These are phyloP conservation scores for Microchrysa polita DNA, from an alignment of 2,888 invertebrate species.

Conservation along the genomic window DNA sequence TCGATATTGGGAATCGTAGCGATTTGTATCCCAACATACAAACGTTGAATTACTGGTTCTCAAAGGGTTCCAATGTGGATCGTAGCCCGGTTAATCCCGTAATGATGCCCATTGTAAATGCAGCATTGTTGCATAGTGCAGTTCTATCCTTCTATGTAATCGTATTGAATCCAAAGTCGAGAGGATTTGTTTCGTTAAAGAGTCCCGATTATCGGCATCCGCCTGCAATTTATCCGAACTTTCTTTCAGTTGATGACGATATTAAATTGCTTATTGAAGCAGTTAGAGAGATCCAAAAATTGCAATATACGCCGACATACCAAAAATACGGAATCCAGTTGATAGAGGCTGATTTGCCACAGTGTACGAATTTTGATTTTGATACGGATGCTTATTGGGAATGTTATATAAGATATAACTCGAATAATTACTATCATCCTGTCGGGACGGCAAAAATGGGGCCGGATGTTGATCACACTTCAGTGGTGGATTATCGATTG, in stretches of 20 bases:
- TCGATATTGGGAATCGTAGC: conserved; percentile 61
- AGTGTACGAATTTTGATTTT: conserved; percentile 62
- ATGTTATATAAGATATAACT: conserved; percentile 71
- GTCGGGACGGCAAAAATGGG: conserved; percentile 75
- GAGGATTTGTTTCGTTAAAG: conserved; percentile 67
- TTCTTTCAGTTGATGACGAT: conserved; percentile 69
- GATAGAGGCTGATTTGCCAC: conserved; percentile 65
- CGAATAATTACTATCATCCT: conserved; percentile 74
- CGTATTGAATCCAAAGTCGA: conserved; percentile 66
- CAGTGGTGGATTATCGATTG: conserved; percentile 72
- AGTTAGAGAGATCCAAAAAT: conserved; percentile 60
- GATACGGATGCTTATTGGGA: conserved; percentile 70
- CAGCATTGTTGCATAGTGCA: background rate
- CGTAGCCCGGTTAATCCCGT: background rate
- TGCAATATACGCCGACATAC: conserved; percentile 64
- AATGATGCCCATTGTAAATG: background rate
- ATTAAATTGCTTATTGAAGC: conserved; percentile 64
- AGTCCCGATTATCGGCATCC: conserved; percentile 68
- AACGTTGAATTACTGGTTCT: conserved; percentile 62
- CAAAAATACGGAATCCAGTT: conserved; percentile 61
- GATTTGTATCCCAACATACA: conserved; percentile 66
- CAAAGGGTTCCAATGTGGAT: conserved; percentile 48
- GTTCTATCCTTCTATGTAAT: conserved; percentile 58
- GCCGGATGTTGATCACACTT: conserved; percentile 67
- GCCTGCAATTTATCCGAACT: conserved; percentile 72